These are phyloP conservation scores for Ecliptopera silaceata DNA, from an alignment of 2,888 invertebrate species.

Conservation along the genomic window DNA sequence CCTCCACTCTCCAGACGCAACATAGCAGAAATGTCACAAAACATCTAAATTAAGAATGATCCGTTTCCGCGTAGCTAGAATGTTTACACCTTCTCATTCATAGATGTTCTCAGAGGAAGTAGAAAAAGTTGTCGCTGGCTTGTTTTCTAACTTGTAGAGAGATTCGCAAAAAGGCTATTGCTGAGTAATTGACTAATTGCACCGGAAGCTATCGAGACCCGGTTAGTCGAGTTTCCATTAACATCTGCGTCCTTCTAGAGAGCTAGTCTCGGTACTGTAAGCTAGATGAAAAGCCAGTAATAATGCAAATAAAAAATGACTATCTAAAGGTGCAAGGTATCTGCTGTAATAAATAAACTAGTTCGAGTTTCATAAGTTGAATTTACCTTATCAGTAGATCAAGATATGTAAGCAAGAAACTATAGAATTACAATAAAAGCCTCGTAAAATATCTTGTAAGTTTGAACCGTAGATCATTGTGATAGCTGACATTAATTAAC, in stretches of 20 bases:
- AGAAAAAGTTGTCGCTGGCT: conserved; percentile 25
- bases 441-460: no score
- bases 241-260: conserved; percentile 5
- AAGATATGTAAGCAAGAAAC: no score
- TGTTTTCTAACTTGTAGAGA: neutral
- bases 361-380: no score
- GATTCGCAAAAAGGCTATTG: conserved; percentile 35
- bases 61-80: conserved; percentile 26
- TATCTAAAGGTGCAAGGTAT: no score
- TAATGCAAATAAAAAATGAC: no score
- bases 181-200: conserved; percentile 44
- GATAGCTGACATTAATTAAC: no score
- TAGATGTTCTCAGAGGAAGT: conserved; percentile 27
- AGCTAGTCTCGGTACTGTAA: conserved; percentile 12
- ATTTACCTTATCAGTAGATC: no score
- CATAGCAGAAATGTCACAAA: conserved; percentile 29
- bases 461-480: no score
- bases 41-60: conserved; percentile 34
- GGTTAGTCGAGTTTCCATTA: conserved; percentile 34
- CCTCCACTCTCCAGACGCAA: conserved; percentile 13
- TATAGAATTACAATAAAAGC: no score
- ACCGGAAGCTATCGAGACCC: conserved; percentile 42
- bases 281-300: neutral
- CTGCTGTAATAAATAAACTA: no score
- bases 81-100: conserved; percentile 15